phyloP scores from a whole-genome alignment of 2,797 vertebrate genomes.

The Pantherophis vulpinus region DNA sequence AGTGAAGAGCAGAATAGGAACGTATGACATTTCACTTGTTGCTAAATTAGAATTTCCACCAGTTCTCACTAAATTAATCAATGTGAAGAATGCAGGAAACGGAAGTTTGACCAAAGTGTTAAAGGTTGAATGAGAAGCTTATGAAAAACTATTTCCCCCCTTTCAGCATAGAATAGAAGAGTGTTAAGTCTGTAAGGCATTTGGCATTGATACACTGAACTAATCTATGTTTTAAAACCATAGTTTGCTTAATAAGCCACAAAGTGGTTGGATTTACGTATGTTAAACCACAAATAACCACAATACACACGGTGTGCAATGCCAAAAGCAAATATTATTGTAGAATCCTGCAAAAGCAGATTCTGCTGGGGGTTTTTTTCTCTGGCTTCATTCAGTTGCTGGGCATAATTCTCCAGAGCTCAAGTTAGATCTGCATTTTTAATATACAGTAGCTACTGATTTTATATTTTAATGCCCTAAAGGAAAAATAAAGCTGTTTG shows the following conservation, averaged over 20 bases:
- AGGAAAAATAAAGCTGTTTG: not conserved
- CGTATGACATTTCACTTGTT: not conserved
- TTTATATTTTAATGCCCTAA: not conserved
- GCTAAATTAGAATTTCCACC: not conserved
- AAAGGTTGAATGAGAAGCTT: not conserved
- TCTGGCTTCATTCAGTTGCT: not conserved
- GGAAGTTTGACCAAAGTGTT: not conserved
- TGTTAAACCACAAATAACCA: not conserved
- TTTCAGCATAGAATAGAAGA: not conserved
- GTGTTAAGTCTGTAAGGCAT: not conserved
- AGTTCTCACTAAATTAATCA: not conserved
- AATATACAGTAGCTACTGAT: not conserved
- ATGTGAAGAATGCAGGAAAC: not conserved
- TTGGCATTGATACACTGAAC: not conserved
- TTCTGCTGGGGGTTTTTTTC: not conserved
- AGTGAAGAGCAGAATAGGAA: not conserved
- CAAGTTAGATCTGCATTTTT: not conserved
- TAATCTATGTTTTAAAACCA: not conserved
- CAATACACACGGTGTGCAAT: not conserved
- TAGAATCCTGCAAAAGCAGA: not conserved
- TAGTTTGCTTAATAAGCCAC: not conserved
- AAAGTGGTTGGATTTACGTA: not conserved
- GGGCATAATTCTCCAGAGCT: not conserved
- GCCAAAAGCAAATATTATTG: not conserved
- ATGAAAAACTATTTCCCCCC: not conserved